These are phyloP conservation scores for Manacus vitellinus DNA, from an alignment of 2,113 vertebrate genomes.

Conservation along the genomic window DNA sequence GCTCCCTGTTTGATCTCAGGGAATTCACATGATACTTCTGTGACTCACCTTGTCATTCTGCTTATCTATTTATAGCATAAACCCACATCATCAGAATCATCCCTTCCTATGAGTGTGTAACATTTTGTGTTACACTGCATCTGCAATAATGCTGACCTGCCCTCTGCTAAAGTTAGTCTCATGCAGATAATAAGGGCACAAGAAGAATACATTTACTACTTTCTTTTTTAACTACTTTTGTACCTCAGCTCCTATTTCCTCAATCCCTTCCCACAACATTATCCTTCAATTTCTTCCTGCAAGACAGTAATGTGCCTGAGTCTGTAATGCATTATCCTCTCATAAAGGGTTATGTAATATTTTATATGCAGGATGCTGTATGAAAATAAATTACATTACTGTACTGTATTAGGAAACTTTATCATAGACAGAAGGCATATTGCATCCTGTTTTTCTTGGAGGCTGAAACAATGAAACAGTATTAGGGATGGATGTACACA, in stretches of 20 bases:
- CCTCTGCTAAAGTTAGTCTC: background rate
- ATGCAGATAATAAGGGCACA: background rate
- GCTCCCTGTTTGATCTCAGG: background rate
- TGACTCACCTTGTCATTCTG: slow-evolving; percentile 28
- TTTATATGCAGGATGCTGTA: slow-evolving; percentile 67
- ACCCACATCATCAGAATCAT: background rate
- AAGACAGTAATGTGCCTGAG: slow-evolving; percentile 33
- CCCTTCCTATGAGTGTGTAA: background rate
- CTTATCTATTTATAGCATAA: background rate
- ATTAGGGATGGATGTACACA: slow-evolving; percentile 4
- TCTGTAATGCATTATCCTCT: slow-evolving; percentile 68
- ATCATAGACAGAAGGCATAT: slow-evolving; percentile 62
- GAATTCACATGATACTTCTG: background rate
- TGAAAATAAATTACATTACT: slow-evolving; percentile 68
- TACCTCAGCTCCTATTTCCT: slow-evolving; percentile 23
- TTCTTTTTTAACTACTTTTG: slow-evolving; percentile 26
- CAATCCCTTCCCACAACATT: slow-evolving; percentile 19
- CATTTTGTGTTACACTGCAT: background rate
- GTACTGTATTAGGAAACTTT: slow-evolving; percentile 67
- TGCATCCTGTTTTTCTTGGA: slow-evolving; percentile 66
- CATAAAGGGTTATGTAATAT: slow-evolving; percentile 67
- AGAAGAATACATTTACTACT: background rate
- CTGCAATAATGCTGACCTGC: background rate
- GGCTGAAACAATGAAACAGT: slow-evolving; percentile 11
- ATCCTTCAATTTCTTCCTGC: slow-evolving; percentile 62